A percentile compares a stretch with the other conserved stretches of the same genome.
Conservation (phyloP, 2,797 vertebrate genomes). For the Capromys pilorides region DNA sequence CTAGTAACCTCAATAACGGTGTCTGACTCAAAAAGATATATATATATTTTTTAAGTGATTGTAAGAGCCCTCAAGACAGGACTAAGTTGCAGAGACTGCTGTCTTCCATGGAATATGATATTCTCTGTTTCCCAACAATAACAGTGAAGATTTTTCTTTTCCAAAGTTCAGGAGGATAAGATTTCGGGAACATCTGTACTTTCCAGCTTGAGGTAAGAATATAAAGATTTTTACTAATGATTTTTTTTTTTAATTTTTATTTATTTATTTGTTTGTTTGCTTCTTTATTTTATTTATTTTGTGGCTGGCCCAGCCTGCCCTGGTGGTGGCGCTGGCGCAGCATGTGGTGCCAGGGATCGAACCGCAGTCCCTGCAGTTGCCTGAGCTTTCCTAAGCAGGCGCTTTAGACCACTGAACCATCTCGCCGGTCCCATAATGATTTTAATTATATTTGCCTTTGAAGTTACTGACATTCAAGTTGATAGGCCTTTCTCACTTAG, state of each 20-base stretch:
- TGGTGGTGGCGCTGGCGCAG: too few species aligned
- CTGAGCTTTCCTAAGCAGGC: too few species aligned
- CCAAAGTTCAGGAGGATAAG: conserved; percentile 2
- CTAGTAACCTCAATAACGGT: not conserved
- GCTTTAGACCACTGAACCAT: too few species aligned
- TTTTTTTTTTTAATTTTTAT: too few species aligned
- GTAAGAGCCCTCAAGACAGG: not conserved
- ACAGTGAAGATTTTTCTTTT: conserved; percentile 15
- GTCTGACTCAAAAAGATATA: not conserved
- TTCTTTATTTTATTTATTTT: too few species aligned
- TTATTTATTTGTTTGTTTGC: too few species aligned
- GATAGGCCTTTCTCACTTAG: not conserved
- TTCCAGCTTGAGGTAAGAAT: conserved; percentile 13
- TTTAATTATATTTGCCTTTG: conserved; percentile 27
- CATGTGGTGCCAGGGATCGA: too few species aligned
- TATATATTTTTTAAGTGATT: not conserved
- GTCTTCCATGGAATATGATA: not conserved
- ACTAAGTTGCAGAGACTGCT: conserved; percentile 12
- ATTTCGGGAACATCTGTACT: conserved; percentile 19
- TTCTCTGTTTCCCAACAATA: conserved; percentile 11
- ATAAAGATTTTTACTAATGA: conserved; percentile 41
- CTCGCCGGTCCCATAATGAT: too few species aligned
- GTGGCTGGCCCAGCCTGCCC: too few species aligned
- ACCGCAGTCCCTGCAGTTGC: too few species aligned
- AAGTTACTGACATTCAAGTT: not conserved